phyloP scores from a whole-genome alignment of 2,888 invertebrate genomes.

The Tinea semifulvella region DNA sequence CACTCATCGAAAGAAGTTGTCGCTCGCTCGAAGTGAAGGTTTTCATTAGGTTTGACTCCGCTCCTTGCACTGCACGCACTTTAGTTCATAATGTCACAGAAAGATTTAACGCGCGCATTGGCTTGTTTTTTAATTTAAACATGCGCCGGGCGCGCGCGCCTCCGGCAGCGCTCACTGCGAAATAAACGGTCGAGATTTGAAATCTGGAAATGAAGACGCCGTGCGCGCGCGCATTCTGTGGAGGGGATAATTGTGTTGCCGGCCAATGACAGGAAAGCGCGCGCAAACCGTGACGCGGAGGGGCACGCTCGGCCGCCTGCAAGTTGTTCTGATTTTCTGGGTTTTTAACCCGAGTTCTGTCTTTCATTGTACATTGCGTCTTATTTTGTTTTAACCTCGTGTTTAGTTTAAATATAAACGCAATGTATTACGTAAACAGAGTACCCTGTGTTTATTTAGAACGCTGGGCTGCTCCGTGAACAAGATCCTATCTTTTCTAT shows the following conservation, averaged over 20 bases:
- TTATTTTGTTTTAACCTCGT: no score
- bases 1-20: constrained; percentile 76
- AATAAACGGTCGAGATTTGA: constrained; percentile 68
- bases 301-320: constrained; percentile 16
- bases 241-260: constrained; percentile 29
- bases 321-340: constrained; percentile 22
- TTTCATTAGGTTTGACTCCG: constrained; percentile 50
- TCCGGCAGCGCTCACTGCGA: constrained; percentile 48
- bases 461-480: constrained; percentile 14
- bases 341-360: no score
- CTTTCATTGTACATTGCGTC: no score
- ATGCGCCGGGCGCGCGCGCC: constrained; percentile 29
- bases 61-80: constrained; percentile 29
- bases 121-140: constrained; percentile 38
- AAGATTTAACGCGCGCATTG: constrained; percentile 43
- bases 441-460: no score
- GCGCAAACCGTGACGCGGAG: constrained; percentile 42
- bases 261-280: constrained; percentile 44
- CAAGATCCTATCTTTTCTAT: constrained; percentile 56
- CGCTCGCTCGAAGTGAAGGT: constrained; percentile 28
- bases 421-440: no score
- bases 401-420: no score
- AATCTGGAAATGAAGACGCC: constrained; percentile 62
- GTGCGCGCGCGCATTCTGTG: constrained; percentile 42
- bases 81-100: constrained; percentile 5